Base-by-base conservation (phyloP, 2,113 vertebrate genomes). In the Beaufortia kweichowensis region DNA sequence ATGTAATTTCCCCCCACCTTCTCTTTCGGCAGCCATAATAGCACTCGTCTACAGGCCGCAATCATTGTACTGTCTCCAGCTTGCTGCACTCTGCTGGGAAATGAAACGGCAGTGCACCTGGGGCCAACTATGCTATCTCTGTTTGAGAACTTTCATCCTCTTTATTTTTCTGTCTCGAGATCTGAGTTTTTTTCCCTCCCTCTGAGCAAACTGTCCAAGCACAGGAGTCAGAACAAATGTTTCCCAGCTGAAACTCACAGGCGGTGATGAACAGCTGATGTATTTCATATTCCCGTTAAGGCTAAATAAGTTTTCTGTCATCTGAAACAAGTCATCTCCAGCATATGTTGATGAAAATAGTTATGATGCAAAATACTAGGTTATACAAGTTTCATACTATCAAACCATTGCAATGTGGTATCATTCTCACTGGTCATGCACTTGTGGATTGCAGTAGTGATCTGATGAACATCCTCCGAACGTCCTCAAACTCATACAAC, bases 1-100 rank as follows among this genome's bases (percentile, higher is more conserved):
- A 79, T 73, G 81, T 83, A 77, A 81, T 80, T 41, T 35, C 31
- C 46, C 48, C 46, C 14, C 43, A 19, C 70, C 21, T 71, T 21
- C 8, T 67, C 75, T 69, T 78, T 79, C 72, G 65, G 41, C 50
- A 53, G 71, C 66, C 46, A 35, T 78, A 78, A 84, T 83, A 79
- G 68, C 73, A 76, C 50, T 33, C 33, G 14, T 75, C 66, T 83
- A 50, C 67, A 64, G 67, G 56, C 81, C 60, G 79, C 81, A 79
- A 73, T 83, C 77, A 81, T 65, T 63, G 64, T n/a, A 6, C 59
- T 72, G 75, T 67, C 53, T 71, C 56, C 12, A 43, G 75, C 70
- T 50, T 60, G 39, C 57, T 48, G 63, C 72, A 70, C 62, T 83
- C 63, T 31, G 60, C 23, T 33, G 76, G 69, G 39, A 62, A 57